These are phyloP conservation scores for Anguilla pacifica DNA, from an alignment of 2,797 vertebrate genomes.

Conservation along the genomic window DNA sequence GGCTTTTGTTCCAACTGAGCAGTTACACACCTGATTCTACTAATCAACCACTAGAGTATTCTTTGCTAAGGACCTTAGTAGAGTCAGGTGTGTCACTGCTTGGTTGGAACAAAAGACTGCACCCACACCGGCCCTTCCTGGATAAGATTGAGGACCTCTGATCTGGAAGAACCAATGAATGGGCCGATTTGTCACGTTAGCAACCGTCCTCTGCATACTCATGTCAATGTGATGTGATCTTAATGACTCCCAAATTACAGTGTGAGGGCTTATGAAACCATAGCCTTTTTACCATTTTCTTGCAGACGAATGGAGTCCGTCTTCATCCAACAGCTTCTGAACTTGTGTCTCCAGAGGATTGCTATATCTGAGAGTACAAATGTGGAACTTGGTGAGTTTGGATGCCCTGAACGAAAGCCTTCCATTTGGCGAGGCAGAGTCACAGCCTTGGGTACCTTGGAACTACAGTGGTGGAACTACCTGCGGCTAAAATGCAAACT, in stretches of 20 bases:
- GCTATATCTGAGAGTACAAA: slow-evolving; percentile 38
- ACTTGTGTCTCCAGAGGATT: slow-evolving; percentile 48
- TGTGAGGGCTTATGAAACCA: background rate
- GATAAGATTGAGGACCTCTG: too few relatives aligned
- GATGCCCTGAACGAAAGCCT: background rate
- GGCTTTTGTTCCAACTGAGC: too few relatives aligned
- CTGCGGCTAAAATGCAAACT: background rate
- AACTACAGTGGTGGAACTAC: background rate
- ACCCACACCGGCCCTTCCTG: too few relatives aligned
- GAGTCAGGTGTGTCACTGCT: too few relatives aligned
- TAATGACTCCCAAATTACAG: background rate
- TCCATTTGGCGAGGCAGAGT: background rate
- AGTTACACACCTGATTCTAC: too few relatives aligned
- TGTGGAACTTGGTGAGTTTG: slow-evolving; percentile 50
- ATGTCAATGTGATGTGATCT: background rate
- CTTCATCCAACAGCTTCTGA: slow-evolving; percentile 45
- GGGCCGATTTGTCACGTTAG: background rate
- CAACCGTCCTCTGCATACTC: background rate
- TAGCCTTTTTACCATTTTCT: background rate
- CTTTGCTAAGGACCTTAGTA: too few relatives aligned
- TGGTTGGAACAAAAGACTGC: too few relatives aligned
- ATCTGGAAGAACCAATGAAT: background rate
- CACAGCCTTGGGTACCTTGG: background rate
- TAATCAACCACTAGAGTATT: too few relatives aligned
- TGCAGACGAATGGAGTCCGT: slow-evolving; percentile 43